Evolutionary conservation across 2,113 vertebrate species (phyloP), one percentile per base, ranked within the genome.

Genomic region (Chaetops frenatus): DNA sequence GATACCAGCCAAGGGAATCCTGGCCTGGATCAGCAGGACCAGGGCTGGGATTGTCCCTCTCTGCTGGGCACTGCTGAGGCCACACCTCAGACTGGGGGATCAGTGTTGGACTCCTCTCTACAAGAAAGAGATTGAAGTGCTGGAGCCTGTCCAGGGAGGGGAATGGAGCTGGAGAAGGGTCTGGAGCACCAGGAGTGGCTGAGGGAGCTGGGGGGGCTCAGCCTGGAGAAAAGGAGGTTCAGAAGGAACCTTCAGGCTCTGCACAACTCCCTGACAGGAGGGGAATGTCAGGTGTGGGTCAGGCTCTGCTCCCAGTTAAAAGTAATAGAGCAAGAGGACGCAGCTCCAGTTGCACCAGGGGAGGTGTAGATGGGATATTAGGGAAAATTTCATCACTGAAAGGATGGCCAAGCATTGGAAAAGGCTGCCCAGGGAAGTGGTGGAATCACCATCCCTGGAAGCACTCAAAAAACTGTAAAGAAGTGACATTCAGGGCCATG

Each of bases 241-340:
- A 24, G n/a, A 20, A 6, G 29, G n/a, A 12, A 54, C 21, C 12
- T 33, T 11, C 8, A 33, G 4, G 3, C 4, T 62, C 25, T 42
- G 2, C 56, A 16, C 40, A 48, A 16, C 14, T 69, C 40, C 29
- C 29, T 69, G n/a, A 35, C 27, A 54, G 70, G 25, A 42, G 40
- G 4, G 8, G 9, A 17, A 1, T 61, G 8, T 17, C 3, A 1
- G 12, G 21, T 64, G 10, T 4, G 45, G 16, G 11, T 19, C 7
- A 3, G 38, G 27, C n/a, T 54, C 15, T 69, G 36, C 16, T 70
- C 18, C 22, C 25, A 11, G 24, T 8, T 40, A 13, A 50, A 51
- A 81, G 12, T 20, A 24, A 27, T 10, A 31, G 48, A 35, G 9
- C 15, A 62, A 36, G 31, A 67, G 40, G 18, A 56, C 62, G 8